Evolutionary conservation across 2,888 invertebrate species (phyloP).

Genomic region (Atherix ibis): DNA sequence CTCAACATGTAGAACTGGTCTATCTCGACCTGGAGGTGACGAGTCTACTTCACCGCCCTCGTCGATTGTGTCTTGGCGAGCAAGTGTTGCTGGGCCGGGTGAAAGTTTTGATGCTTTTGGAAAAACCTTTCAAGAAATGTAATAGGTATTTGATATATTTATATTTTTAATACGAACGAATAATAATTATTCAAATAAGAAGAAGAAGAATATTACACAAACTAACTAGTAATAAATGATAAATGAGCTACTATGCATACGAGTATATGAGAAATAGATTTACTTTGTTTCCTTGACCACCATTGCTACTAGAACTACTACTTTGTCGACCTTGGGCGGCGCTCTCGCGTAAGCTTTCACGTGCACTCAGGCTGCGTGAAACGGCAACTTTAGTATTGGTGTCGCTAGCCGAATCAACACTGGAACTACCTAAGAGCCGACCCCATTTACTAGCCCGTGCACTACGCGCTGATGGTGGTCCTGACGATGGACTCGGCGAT

Average conservation of each 20-base stretch:
- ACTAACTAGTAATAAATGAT: not conserved
- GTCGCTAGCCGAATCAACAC: constrained; percentile 57
- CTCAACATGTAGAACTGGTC: constrained; percentile 22
- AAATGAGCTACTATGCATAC: not conserved
- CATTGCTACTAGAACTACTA: constrained; percentile 34
- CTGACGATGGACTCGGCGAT: constrained; percentile 33
- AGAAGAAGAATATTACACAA: constrained; percentile 2
- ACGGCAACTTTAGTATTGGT: constrained; percentile 38
- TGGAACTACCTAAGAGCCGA: constrained; percentile 60
- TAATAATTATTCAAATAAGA: constrained; percentile 1
- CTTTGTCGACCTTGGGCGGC: constrained; percentile 30
- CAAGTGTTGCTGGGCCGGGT: constrained; percentile 36
- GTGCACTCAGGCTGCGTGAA: constrained; percentile 41
- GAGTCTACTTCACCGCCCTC: constrained; percentile 45
- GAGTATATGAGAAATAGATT: constrained; percentile 13
- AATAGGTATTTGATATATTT: constrained; percentile 3
- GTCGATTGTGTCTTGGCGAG: constrained; percentile 64
- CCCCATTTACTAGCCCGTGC: constrained; percentile 61
- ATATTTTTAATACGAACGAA: too few relatives aligned
- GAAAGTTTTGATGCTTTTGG: constrained; percentile 54
- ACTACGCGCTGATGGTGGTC: constrained; percentile 38
- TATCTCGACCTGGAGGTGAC: constrained; percentile 29
- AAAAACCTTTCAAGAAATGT: constrained; percentile 35
- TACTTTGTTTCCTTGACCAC: constrained; percentile 36
- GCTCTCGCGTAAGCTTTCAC: constrained; percentile 34